These are phyloP conservation scores for Aplodontia rufa DNA, from an alignment of 2,113 vertebrate species.

Conservation along the genomic window DNA sequence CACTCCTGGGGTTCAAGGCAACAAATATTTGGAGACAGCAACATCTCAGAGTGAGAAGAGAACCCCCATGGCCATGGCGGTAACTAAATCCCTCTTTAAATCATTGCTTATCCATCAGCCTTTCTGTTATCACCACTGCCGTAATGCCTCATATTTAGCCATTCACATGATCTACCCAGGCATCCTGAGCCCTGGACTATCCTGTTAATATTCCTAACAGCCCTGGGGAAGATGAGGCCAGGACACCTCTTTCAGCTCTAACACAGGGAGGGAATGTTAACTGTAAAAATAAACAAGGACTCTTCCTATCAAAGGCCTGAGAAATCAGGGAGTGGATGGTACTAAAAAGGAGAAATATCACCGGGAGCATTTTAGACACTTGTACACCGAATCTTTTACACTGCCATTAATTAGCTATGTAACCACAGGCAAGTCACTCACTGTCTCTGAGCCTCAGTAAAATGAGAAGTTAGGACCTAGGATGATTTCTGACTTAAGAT, in stretches of 20 bases:
- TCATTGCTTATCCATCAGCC: neutral
- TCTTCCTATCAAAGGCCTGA: neutral
- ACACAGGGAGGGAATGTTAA: neutral
- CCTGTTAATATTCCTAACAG: neutral
- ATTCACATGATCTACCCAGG: neutral
- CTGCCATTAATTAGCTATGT: neutral
- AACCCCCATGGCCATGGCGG: neutral
- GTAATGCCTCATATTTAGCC: neutral
- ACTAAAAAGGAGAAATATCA: neutral
- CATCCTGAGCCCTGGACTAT: neutral
- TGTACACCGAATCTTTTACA: neutral
- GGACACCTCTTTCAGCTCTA: neutral
- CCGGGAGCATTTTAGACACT: neutral
- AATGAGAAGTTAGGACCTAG: neutral
- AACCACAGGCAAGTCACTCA: neutral
- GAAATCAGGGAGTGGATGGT: too few relatives aligned
- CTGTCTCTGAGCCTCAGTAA: neutral
- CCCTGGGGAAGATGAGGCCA: neutral
- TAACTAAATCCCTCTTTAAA: neutral
- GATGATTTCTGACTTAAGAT: neutral
- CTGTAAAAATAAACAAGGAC: neutral
- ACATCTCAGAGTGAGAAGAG: neutral
- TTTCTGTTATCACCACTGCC: neutral
- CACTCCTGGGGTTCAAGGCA: constrained; percentile 30
- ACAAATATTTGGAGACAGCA: constrained; percentile 40